Evolutionary conservation across 1,140 invertebrate genomes (phyloP).

Genomic region (Conus ventricosus): DNA sequence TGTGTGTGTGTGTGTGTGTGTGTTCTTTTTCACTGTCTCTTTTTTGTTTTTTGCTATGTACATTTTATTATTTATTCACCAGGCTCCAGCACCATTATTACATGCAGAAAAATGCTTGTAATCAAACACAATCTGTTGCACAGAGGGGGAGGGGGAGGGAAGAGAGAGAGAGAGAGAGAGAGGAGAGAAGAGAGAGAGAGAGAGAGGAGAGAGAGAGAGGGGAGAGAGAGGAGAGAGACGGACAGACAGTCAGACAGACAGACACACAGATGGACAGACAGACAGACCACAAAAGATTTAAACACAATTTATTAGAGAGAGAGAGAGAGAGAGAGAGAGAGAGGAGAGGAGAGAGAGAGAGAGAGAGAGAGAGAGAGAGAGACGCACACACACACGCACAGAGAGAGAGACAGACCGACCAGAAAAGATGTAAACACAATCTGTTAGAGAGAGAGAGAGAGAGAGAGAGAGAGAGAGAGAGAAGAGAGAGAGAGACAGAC

Average conservation of each 20-base stretch:
- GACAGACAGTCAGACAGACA: neutral
- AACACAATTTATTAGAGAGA: neutral
- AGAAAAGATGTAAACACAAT: neutral
- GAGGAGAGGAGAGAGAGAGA: neutral
- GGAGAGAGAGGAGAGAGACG: neutral
- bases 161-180: slow-evolving; percentile 11
- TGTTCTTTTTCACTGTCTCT: too few relatives aligned
- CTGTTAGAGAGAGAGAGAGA: neutral
- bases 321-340: too few relatives aligned
- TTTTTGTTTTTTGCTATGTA: too few relatives aligned
- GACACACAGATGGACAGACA: too few relatives aligned
- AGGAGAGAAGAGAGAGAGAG: slow-evolving; percentile 10
- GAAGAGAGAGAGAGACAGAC: neutral
- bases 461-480: too few relatives aligned
- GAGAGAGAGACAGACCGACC: neutral
- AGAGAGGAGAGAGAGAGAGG: too few relatives aligned
- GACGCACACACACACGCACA: neutral
- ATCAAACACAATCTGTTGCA: too few relatives aligned
- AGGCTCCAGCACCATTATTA: too few relatives aligned
- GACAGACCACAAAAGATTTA: neutral
- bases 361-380: slow-evolving; percentile 5
- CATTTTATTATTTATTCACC: too few relatives aligned
- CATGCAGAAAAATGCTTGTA: too few relatives aligned
- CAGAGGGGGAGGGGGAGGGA: neutral
- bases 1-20: too few relatives aligned